phyloP scores from a whole-genome alignment of 2,113 vertebrate species.

The Rhineura floridana region DNA sequence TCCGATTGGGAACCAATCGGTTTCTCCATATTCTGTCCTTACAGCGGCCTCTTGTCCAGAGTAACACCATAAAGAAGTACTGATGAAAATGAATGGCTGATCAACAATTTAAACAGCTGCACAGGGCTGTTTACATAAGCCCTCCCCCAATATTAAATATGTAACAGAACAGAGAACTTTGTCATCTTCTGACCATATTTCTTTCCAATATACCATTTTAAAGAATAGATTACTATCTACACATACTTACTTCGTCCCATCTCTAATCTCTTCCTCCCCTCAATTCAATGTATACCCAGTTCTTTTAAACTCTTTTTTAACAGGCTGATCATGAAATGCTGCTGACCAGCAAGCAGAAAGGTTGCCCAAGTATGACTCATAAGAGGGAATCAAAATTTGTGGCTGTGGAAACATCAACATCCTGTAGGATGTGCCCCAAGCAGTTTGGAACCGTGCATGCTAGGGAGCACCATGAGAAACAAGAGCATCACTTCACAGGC shows the following conservation, averaged over 20 bases:
- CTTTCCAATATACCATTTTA: not conserved
- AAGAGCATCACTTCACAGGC: slow-evolving; percentile 47
- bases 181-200: not conserved
- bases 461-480: slow-evolving; percentile 40
- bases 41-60: too few relatives aligned
- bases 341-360: not conserved
- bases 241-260: not conserved
- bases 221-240: not conserved
- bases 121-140: too few relatives aligned
- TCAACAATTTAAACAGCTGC: too few relatives aligned
- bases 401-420: slow-evolving; percentile 31
- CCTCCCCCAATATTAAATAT: too few relatives aligned
- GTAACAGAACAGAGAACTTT: not conserved
- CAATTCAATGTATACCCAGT: not conserved
- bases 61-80: too few relatives aligned
- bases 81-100: too few relatives aligned
- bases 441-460: slow-evolving; percentile 40
- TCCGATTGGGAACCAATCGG: too few relatives aligned
- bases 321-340: slow-evolving; percentile 9
- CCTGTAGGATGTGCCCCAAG: slow-evolving; percentile 50
- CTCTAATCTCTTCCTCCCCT: not conserved
- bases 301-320: slow-evolving; percentile 13
- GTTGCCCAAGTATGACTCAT: slow-evolving; percentile 16
- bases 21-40: too few relatives aligned
- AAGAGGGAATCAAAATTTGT: slow-evolving; percentile 33